Evolutionary conservation across 2,888 invertebrate genomes (phyloP).

Genomic region (Fissipunctia ypsillon): DNA sequence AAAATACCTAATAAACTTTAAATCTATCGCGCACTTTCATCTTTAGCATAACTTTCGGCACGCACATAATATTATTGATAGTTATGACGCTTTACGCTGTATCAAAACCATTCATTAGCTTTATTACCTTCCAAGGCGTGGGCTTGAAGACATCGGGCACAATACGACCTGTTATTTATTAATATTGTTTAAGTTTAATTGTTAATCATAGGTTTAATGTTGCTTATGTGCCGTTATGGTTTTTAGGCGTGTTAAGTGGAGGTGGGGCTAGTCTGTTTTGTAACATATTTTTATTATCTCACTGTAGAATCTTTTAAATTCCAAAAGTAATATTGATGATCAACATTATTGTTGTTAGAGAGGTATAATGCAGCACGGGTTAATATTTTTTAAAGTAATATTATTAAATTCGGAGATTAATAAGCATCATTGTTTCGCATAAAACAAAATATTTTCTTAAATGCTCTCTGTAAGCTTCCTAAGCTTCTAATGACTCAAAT

Average conservation of each 20-base stretch:
- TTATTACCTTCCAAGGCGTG: conserved; percentile 64
- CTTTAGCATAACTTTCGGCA: conserved; percentile 62
- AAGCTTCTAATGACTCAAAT: not conserved
- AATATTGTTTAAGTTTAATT: conserved; percentile 61
- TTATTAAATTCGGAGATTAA: not conserved
- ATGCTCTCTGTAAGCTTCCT: too few species aligned
- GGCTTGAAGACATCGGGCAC: conserved; percentile 60
- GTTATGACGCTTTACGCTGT: conserved; percentile 63
- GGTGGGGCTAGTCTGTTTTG: conserved; percentile 24
- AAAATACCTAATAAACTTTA: conserved; percentile 47
- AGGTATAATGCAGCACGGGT: not conserved
- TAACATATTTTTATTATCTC: conserved; percentile 21
- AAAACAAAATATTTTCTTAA: not conserved
- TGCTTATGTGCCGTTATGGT: conserved; percentile 53
- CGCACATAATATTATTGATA: conserved; percentile 61
- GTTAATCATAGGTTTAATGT: conserved; percentile 61
- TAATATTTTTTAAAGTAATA: not conserved
- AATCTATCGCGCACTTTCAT: conserved; percentile 40
- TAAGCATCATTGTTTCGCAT: not conserved
- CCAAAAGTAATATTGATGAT: not conserved
- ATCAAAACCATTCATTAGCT: conserved; percentile 64
- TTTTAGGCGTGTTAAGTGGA: conserved; percentile 46
- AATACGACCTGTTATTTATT: conserved; percentile 65
- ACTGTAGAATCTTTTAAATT: conserved; percentile 4
- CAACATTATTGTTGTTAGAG: not conserved